These are phyloP conservation scores for Venusia cambrica DNA, from an alignment of 2,888 invertebrate genomes.

Conservation along the genomic window DNA sequence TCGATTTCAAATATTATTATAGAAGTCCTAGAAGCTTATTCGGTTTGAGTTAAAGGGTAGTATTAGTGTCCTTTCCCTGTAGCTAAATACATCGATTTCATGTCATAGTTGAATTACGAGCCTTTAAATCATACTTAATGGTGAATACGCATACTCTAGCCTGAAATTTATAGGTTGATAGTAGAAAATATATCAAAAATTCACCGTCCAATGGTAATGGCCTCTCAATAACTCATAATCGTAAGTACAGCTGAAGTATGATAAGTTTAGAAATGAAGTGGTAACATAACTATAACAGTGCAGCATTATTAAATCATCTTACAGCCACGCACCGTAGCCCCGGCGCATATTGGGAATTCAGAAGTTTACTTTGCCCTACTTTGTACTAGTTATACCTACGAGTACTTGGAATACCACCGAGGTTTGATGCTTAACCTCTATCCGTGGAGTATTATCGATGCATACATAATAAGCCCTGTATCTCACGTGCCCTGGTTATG, in stretches of 20 bases:
- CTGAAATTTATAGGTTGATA: constrained; percentile 61
- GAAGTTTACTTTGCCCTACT: constrained; percentile 26
- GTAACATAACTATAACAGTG: constrained; percentile 28
- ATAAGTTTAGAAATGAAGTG: constrained; percentile 35
- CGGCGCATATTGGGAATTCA: constrained; percentile 32
- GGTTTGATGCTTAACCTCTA: constrained; percentile 25
- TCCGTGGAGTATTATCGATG: constrained; percentile 20
- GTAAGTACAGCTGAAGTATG: constrained; percentile 35
- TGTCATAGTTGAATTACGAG: constrained; percentile 60
- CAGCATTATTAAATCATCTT: constrained; percentile 34
- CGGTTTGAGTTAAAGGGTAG: constrained; percentile 30
- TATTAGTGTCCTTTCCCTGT: constrained; percentile 49
- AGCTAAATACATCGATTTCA: constrained; percentile 54
- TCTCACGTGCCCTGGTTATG: constrained; percentile 24
- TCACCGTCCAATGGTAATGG: constrained; percentile 46
- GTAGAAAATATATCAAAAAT: constrained; percentile 60
- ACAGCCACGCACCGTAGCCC: constrained; percentile 32
- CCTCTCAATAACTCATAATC: constrained; percentile 33
- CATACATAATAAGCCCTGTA: constrained; percentile 24
- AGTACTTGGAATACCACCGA: constrained; percentile 20
- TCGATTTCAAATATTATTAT: constrained; percentile 28
- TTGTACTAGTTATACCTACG: constrained; percentile 16
- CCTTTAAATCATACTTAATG: constrained; percentile 72
- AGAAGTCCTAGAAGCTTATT: constrained; percentile 23
- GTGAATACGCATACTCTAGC: constrained; percentile 70